Percentiles rank a stretch among this genome's conserved stretches.
phyloP scores from a whole-genome alignment of 2,797 vertebrate species.

The Cryptoblepharus egeriae region DNA sequence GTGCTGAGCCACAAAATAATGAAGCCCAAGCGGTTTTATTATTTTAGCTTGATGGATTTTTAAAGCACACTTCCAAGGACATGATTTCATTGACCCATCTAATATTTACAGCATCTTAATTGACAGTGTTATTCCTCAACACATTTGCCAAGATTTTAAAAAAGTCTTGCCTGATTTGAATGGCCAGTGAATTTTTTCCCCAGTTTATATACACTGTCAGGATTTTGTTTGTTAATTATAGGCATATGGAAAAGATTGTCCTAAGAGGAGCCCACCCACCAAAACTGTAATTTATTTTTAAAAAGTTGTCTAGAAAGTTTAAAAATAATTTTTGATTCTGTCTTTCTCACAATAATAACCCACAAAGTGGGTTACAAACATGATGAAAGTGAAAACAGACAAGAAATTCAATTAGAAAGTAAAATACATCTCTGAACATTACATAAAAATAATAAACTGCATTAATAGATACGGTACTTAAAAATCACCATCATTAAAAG shows the following conservation, averaged over 20 bases:
- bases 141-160: background rate
- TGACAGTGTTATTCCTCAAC: background rate
- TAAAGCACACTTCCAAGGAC: conserved; percentile 10
- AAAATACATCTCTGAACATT: too few species aligned
- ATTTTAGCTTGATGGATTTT: conserved; percentile 16
- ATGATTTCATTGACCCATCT: background rate
- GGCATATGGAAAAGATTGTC: conserved; percentile 69
- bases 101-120: background rate
- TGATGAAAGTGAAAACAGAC: too few species aligned
- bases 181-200: conserved; percentile 60
- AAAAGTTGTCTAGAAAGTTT: too few species aligned
- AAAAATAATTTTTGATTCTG: too few species aligned
- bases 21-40: conserved; percentile 27
- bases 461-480: too few species aligned
- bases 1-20: conserved; percentile 11
- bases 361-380: too few species aligned
- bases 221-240: conserved; percentile 68
- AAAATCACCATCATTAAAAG: too few species aligned
- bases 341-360: too few species aligned
- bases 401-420: too few species aligned
- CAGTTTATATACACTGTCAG: conserved; percentile 58
- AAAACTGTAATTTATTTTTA: background rate
- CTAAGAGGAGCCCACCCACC: conserved; percentile 54
- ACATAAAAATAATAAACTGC: too few species aligned
- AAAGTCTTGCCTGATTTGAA: conserved; percentile 66